phyloP scores from a whole-genome alignment of 2,113 vertebrate genomes.

The Cyphotilapia sp. region DNA sequence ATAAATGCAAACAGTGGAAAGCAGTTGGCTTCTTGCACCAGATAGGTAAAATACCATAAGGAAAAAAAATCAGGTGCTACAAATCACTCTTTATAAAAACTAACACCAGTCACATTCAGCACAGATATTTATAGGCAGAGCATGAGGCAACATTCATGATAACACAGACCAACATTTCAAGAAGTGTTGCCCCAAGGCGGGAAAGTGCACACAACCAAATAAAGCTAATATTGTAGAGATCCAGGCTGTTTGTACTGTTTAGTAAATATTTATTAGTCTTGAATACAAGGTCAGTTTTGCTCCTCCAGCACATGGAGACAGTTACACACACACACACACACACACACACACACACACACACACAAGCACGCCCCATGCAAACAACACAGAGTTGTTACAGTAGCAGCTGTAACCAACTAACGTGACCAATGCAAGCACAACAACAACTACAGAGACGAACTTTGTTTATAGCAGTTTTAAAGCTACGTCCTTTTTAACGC shows the following conservation, averaged over 20 bases:
- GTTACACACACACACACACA: not conserved
- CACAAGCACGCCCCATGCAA: not conserved
- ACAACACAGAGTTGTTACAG: not conserved
- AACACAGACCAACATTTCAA: constrained; percentile 26
- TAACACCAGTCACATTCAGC: not conserved
- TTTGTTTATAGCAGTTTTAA: not conserved
- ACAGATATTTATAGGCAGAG: not conserved
- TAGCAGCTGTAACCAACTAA: not conserved
- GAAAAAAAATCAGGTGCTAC: constrained; percentile 38
- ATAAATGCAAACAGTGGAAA: not conserved
- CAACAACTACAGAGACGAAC: not conserved
- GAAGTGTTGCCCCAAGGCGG: not conserved
- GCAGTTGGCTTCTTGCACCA: not conserved
- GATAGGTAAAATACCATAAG: constrained; percentile 8
- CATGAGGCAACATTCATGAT: constrained; percentile 5
- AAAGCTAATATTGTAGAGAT: not conserved
- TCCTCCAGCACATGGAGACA: not conserved
- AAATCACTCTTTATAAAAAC: constrained; percentile 26
- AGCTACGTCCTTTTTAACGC: not conserved
- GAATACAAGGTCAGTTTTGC: constrained; percentile 14
- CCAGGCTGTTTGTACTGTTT: constrained; percentile 33
- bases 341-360: not conserved
- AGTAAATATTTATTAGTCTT: constrained; percentile 25
- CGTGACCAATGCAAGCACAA: constrained; percentile 36
- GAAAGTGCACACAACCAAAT: constrained; percentile 1